Base-by-base conservation (phyloP, 2,797 vertebrate genomes). In the Malacoraja senta region DNA sequence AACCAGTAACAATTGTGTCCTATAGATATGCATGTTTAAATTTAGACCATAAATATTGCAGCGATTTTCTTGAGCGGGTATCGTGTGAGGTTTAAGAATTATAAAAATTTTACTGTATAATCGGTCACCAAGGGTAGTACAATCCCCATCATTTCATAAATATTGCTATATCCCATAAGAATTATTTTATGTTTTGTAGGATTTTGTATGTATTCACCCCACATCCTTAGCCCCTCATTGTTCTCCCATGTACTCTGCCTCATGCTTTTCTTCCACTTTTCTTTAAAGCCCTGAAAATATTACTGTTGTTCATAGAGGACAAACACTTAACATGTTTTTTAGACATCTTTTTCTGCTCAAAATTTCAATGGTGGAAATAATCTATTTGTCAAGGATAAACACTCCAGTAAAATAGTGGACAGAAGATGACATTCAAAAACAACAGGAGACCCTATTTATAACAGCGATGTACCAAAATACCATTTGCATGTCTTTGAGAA, bases 401-500 rank as follows among this genome's bases (percentile, higher is more conserved):
- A 68, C 13, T 35, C 15, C 84, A 35, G 61, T 88, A 10, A 88
- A 88, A 68, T 35, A 68, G 61, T 88, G 63, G 61, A 35, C 84
- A 88, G 65, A 88, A 19, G 32, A 35, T 35, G 61, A n/a, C 63
- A 10, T 32, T 21, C 61, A 68, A 38, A 83, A 68, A 88, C 61
- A 88, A 21, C 8, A 88, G 63, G 65, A 63, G 10, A 92, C 3
- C 38, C 35, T 76, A 7, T 38, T 19, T 92, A n/a, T 58, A 53
- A 26, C 44, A 53, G 90, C n/a, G 2, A 38, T 44, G 71, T 53
- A 92, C 74, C 44, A 44, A 91, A 91, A 74, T 12, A 44, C 84
- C 29, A 88, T 88, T 88, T 88, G 84, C 90, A 92, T 53, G 90
- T n/a, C 26, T 76, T 92, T 24, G 38, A 92, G 44, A 76, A 92